Evolutionary conservation across 2,113 vertebrate species (phyloP).

Genomic region (Erpornis zantholeuca): DNA sequence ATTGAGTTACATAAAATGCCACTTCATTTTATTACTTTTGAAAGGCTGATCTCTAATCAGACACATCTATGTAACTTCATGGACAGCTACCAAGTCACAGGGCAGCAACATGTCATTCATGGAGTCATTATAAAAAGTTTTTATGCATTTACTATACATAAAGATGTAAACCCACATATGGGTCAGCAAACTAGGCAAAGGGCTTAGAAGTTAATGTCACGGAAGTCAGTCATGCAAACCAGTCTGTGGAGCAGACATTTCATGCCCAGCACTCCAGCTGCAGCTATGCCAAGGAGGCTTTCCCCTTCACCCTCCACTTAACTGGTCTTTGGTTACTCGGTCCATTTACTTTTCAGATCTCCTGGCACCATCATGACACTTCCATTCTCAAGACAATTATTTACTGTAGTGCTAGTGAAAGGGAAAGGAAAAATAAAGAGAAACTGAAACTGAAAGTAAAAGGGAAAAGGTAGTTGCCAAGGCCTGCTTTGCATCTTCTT

Average conservation of each 20-base stretch:
- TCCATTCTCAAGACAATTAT: background rate
- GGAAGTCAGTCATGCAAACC: background rate
- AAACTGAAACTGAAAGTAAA: background rate
- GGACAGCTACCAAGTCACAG: background rate
- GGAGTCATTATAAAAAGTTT: background rate
- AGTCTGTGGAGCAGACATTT: background rate
- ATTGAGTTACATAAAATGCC: slow-evolving; percentile 55
- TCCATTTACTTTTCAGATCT: background rate
- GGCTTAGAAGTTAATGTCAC: background rate
- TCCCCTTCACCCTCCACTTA: background rate
- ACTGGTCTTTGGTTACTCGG: rapidly evolving
- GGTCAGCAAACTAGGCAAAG: background rate
- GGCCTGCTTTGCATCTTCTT: background rate
- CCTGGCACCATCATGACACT: background rate
- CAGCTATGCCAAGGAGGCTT: background rate
- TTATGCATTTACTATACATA: background rate
- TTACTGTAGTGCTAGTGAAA: background rate
- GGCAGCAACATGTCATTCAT: background rate
- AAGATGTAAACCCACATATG: background rate
- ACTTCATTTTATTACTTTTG: slow-evolving; percentile 22
- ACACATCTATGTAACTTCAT: background rate
- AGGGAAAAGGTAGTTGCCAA: background rate
- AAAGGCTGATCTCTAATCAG: slow-evolving; percentile 40
- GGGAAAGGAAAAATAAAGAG: background rate
- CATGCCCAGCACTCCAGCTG: background rate